phyloP scores from a whole-genome alignment of 2,888 invertebrate genomes.

The Zele albiditarsus region DNA sequence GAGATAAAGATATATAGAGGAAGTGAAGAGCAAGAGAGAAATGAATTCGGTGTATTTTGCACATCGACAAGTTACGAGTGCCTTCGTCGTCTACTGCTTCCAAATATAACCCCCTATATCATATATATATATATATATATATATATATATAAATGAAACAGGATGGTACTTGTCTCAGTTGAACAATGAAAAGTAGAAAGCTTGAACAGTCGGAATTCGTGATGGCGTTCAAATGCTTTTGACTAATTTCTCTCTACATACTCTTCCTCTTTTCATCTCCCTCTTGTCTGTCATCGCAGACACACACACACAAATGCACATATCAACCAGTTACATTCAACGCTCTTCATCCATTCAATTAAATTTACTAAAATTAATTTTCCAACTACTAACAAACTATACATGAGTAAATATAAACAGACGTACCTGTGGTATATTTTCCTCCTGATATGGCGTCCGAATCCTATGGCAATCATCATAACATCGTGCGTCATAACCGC shows the following conservation, averaged over 20 bases:
- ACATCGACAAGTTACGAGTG: constrained; percentile 37
- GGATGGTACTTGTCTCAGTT: constrained; percentile 23
- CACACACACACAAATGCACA: too few relatives aligned
- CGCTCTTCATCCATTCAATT: not conserved
- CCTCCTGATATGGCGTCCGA: constrained; percentile 68
- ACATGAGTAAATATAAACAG: not conserved
- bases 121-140: not conserved
- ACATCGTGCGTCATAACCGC: constrained; percentile 68
- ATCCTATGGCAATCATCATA: constrained; percentile 68
- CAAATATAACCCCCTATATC: constrained; percentile 13
- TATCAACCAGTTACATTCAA: not conserved
- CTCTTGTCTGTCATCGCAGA: not conserved
- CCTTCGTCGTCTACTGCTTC: constrained; percentile 1
- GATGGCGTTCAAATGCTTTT: constrained; percentile 6
- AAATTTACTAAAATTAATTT: not conserved
- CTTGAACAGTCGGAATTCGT: not conserved
- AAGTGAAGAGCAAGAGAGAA: not conserved
- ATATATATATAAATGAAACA: not conserved
- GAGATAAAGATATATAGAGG: not conserved
- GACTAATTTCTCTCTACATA: not conserved
- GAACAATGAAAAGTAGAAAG: constrained; percentile 21
- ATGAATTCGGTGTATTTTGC: constrained; percentile 36
- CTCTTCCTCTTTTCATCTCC: not conserved
- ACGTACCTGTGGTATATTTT: constrained; percentile 67
- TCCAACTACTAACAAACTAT: not conserved